Evolutionary conservation across 2,113 vertebrate species (phyloP).

Genomic region (Aspidoscelis tigris): DNA sequence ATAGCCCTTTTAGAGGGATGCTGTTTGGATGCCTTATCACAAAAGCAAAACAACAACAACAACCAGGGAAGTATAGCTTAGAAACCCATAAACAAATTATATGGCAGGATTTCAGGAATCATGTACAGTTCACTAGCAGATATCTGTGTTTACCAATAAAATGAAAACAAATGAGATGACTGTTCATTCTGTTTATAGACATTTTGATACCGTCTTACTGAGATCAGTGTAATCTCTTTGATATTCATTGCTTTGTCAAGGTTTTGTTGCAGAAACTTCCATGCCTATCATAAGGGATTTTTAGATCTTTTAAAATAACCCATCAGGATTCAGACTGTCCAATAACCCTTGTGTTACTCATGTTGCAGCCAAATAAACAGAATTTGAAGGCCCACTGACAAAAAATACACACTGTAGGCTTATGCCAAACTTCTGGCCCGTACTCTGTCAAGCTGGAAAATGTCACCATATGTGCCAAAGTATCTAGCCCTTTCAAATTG

Average conservation of each 20-base stretch:
- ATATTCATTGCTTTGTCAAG: neutral
- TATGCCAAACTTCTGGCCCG: conserved; percentile 20
- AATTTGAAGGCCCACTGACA: conserved; percentile 6
- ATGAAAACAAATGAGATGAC: neutral
- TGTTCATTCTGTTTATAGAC: neutral
- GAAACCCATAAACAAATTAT: neutral
- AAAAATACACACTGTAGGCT: conserved; percentile 22
- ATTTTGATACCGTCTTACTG: neutral
- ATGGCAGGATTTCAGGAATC: neutral
- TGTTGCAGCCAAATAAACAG: conserved; percentile 32
- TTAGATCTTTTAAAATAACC: neutral
- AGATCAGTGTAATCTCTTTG: neutral
- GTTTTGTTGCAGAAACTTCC: neutral
- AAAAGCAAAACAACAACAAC: too few relatives aligned
- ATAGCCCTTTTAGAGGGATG: too few relatives aligned
- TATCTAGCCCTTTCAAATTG: conserved; percentile 9
- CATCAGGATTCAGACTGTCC: conserved; percentile 15
- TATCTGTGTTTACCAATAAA: neutral
- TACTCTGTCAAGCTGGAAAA: conserved; percentile 37
- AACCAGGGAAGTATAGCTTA: too few relatives aligned
- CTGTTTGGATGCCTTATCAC: too few relatives aligned
- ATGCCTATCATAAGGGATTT: neutral
- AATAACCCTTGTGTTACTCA: conserved; percentile 10
- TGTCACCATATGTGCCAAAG: conserved; percentile 30
- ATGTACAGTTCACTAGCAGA: neutral